phyloP scores from a whole-genome alignment of 2,113 vertebrate genomes.

The Sisor rabdophorus region DNA sequence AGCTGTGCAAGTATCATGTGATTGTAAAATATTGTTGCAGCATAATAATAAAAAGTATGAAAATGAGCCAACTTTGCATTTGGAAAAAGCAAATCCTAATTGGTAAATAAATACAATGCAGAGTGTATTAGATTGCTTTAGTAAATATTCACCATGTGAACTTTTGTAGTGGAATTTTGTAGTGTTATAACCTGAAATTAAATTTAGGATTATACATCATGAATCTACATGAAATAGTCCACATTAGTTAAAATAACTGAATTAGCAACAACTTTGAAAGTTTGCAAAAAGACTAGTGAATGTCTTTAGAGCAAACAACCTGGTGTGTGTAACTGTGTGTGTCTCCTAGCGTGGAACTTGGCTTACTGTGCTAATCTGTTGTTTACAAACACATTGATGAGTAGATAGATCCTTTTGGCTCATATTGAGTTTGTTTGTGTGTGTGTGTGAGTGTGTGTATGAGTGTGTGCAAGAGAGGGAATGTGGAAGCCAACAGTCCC shows the following conservation, averaged over 20 bases:
- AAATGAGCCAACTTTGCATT: background rate
- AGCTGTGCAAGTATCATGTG: background rate
- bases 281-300: background rate
- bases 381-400: slow-evolving; percentile 76
- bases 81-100: background rate
- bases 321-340: slow-evolving; percentile 7
- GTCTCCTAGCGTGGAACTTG: slow-evolving; percentile 55
- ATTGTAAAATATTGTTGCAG: background rate
- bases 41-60: background rate
- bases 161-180: background rate
- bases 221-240: background rate
- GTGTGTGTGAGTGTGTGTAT: slow-evolving; percentile 48
- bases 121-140: background rate
- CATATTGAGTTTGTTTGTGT: slow-evolving; percentile 48
- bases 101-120: background rate
- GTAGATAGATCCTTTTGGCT: no score
- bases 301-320: background rate
- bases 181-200: background rate
- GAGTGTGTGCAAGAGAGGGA: slow-evolving; percentile 12
- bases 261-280: background rate
- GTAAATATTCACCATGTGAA: background rate
- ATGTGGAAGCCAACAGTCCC: slow-evolving; percentile 53
- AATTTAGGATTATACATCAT: background rate
- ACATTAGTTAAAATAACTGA: background rate
- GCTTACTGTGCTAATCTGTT: slow-evolving; percentile 70